Evolutionary conservation across 2,797 vertebrate species (phyloP), one percentile per base, ranked within the genome.

Genomic region (Clarias pachynema): DNA sequence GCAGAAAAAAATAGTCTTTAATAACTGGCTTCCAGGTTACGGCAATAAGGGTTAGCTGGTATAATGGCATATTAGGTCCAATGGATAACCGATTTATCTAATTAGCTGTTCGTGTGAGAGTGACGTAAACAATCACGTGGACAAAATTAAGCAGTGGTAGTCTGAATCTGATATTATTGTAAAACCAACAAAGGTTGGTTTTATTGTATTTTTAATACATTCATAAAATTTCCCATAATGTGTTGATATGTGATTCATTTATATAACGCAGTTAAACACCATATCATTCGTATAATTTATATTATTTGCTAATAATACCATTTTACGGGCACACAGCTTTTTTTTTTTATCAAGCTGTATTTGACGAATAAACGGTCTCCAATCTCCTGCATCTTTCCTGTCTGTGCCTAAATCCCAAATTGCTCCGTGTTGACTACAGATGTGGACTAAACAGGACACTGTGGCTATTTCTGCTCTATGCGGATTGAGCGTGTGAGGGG

Each of bases 21-120:
- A 9, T 79, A 63, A 62, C 57, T 1, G 5, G 1, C 60, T 44
- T 40, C 4, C 1, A 72, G 83, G 74, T 65, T 10, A 40, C 3
- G 12, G 2, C 1, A 49, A 73, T 12, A 18, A 10, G 2, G 80
- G 53, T 49, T 66, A 59, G 24, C 49, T 20, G 53, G 56, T 20
- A 77, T 49, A 53, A 81, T 81, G 34, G 0, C 56, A 14, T 24
- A 59, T 7, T 49, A 20, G n/a, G 37, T 37, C 82, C 60, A 80
- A 53, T 68, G 40, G 59, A 74, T 86, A 81, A 85, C 83, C 0
- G 5, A 53, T 53, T 88, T 37, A 85, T 85, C 83, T 85, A 24
- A 89, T 89, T 84, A 86, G 31, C 29, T 63, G 12, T 78, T 85
- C 2, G 86, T 44, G 70, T 37, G 26, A 82, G 40, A 15, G 63